Conservation (phyloP, 2,888 invertebrate species). For the Hypsopygia costalis region DNA sequence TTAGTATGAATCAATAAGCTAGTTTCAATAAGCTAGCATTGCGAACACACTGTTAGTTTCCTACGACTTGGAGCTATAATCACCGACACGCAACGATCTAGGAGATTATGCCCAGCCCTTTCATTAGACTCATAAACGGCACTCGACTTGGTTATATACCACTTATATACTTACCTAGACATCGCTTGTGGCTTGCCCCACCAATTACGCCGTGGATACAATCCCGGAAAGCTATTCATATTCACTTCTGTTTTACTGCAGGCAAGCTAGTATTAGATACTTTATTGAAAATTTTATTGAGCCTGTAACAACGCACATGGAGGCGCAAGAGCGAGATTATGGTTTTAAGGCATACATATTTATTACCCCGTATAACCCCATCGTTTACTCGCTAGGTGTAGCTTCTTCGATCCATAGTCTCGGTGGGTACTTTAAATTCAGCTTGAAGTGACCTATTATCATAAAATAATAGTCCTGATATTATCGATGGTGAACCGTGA, state of each 20-base stretch:
- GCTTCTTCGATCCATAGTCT: not conserved
- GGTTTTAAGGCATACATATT: no score
- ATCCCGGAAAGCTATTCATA: constrained; percentile 5
- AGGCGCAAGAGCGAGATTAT: not conserved
- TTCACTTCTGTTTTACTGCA: constrained; percentile 3
- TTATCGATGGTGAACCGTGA: not conserved
- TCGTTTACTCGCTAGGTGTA: no score
- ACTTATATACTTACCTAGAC: not conserved
- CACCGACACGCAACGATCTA: not conserved
- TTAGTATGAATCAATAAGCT: no score
- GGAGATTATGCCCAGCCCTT: constrained; percentile 3
- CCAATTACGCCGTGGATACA: not conserved
- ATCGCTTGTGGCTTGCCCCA: constrained; percentile 1
- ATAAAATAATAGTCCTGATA: not conserved
- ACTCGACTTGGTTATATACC: not conserved
- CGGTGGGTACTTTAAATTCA: not conserved
- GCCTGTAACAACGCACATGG: no score
- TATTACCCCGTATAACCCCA: no score
- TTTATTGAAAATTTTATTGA: constrained; percentile 13
- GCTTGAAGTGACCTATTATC: not conserved
- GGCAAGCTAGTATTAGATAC: no score
- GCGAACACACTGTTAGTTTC: no score
- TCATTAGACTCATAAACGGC: constrained; percentile 5
- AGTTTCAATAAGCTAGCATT: no score
- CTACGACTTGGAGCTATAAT: not conserved